Percentiles rank a stretch among this genome's conserved stretches.
Conservation (phyloP, 2,113 vertebrate genomes). For the Pycnonotus jocosus region DNA sequence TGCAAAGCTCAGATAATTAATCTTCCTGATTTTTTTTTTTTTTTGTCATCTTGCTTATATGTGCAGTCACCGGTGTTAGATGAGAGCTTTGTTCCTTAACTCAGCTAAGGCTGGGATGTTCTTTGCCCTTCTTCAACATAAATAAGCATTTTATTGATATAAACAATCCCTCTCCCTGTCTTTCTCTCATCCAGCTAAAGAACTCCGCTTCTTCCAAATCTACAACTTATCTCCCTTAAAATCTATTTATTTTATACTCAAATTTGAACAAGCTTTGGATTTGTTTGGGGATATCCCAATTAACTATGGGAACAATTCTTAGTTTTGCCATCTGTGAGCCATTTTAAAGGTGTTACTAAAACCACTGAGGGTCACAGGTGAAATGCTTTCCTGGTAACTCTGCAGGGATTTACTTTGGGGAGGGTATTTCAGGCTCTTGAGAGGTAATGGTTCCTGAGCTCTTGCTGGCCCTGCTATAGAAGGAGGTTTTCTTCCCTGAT, state of each 20-base stretch:
- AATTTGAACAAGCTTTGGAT: neutral
- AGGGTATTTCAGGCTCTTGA: neutral
- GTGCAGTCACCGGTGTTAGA: neutral
- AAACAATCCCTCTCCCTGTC: neutral
- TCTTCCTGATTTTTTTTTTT: neutral
- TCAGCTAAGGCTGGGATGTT: neutral
- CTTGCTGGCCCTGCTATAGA: neutral
- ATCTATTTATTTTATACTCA: neutral
- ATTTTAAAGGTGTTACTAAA: neutral
- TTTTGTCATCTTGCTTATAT: neutral
- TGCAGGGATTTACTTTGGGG: neutral
- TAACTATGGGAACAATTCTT: neutral
- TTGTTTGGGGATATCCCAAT: neutral
- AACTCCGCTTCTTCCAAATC: accelerated
- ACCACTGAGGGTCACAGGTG: accelerated
- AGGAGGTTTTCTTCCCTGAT: neutral
- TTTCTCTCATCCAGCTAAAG: neutral
- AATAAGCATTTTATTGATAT: neutral
- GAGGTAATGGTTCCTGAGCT: neutral
- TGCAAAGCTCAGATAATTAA: neutral
- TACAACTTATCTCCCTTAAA: neutral
- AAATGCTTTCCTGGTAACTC: neutral
- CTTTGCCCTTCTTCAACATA: neutral
- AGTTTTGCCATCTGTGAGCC: neutral
- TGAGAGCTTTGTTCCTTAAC: neutral